Base-by-base conservation (phyloP, 2,797 vertebrate genomes). In the Ficedula albicollis region DNA sequence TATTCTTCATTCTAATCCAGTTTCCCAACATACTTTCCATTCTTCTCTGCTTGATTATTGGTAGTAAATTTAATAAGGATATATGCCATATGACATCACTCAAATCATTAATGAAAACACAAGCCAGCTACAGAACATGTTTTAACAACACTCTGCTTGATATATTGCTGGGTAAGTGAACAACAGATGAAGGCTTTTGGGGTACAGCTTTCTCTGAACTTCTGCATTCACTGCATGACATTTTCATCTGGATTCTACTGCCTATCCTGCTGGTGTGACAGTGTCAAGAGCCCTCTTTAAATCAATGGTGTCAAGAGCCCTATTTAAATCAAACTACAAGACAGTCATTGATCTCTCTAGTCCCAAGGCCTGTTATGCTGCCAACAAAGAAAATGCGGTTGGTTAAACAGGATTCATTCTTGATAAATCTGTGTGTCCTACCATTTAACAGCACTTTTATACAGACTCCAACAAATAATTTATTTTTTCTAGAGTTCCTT, bases 61-160 rank as follows among this genome's bases (percentile, higher is more conserved):
- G 73, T 72, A 84, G 51, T 21, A 96, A 95, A 96, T 93, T 86
- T 64, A 95, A 93, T 97, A 95, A 95, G 93, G 82, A 88, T 95
- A 94, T 88, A 88, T 32, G 58, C 60, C 62, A 46, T 36, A 78
- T 72, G 44, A 68, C 72, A 86, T 96, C 78, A 76, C 22, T 83
- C 59, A 80, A 89, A 89, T 70, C 55, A 84, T 88, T 89, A 93
- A 91, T 73, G 73, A 84, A 87, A 96, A 93, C 51, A 84, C 13
- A 13, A 81, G 49, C 56, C 82, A 94, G 62, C 7, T 89, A 63
- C 75, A 77, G 83, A 91, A 95, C 13, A 74, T 1, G 1, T 78
- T 91, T 90, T 75, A 87, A 55, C 67, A 81, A 90, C 84, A 78
- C 20, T 22, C 29, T 27, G 12, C 22, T 19, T 62, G 46, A 93